Percentiles rank a stretch among this genome's conserved stretches.
Evolutionary conservation across 2,797 vertebrate genomes (phyloP).

Genomic region (Xiphophorus birchmanni): DNA sequence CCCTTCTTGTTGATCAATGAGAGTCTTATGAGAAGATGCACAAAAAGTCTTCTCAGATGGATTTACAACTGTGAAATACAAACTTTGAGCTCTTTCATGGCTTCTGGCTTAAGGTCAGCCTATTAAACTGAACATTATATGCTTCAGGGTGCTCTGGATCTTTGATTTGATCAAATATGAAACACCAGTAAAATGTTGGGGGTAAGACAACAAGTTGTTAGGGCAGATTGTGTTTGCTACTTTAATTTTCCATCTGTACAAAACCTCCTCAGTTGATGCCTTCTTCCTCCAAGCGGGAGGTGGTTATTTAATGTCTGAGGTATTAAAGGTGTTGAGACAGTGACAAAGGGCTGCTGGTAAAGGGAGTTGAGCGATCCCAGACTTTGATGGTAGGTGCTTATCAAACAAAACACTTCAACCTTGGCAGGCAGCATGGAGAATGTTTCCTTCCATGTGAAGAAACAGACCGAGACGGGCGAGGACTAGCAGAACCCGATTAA

Average conservation of each 20-base stretch:
- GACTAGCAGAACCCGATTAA: slow-evolving; percentile 14
- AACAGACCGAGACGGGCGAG: slow-evolving; percentile 22
- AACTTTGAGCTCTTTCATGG: slow-evolving; percentile 8
- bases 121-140: slow-evolving; percentile 24
- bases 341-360: slow-evolving; percentile 18
- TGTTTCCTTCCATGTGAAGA: slow-evolving; percentile 30
- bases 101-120: slow-evolving; percentile 25
- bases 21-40: slow-evolving; percentile 11
- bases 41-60: slow-evolving; percentile 20
- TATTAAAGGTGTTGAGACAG: slow-evolving; percentile 27
- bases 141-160: slow-evolving; percentile 23
- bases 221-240: slow-evolving; percentile 13
- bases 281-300: slow-evolving; percentile 12
- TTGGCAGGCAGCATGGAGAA: slow-evolving; percentile 34
- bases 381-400: slow-evolving; percentile 37
- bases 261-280: slow-evolving; percentile 20
- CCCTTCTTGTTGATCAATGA: neutral
- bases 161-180: slow-evolving; percentile 45
- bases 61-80: slow-evolving; percentile 4
- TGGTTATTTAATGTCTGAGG: slow-evolving; percentile 11
- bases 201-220: slow-evolving; percentile 17
- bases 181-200: slow-evolving; percentile 20
- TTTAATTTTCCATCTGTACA: slow-evolving; percentile 27
- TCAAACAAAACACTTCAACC: slow-evolving; percentile 38
- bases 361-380: slow-evolving; percentile 16